Evolutionary conservation across 2,888 invertebrate species (phyloP), one percentile per base, ranked within the genome.

Genomic region (Lamellibrachia satsuma): DNA sequence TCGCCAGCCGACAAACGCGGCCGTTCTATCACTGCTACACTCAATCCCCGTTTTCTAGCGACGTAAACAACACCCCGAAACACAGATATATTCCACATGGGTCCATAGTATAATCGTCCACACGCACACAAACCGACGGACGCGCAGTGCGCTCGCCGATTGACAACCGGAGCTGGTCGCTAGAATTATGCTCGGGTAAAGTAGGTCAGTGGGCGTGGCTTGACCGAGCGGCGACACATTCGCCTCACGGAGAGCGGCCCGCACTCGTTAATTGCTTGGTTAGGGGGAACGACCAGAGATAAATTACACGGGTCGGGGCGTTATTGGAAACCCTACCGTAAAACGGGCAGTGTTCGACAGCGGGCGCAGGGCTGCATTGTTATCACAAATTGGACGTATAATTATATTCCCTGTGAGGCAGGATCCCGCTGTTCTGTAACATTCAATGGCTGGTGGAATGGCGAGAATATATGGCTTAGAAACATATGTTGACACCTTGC

Each of bases 191-290:
- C 75, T 75, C 75, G 75, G n/a, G 22, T 22, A n/a, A 60, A 60
- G 15, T 60, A 60, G 60, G 60, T 60, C 60, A 60, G 60, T 60
- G 60, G 60, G 60, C 60, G 60, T 60, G 60, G 75, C 75, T 75
- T 75, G 39, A 39, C 39, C 39, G 39, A 39, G 39, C 75, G 22
- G 75, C 75, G 22, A 75, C 22, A 6, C n/a, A 75, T n/a, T 39
- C 39, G 39, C 39, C 39, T 4, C 75, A 6, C 6, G 6, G 75
- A 15, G 75, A 15, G n/a, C 57, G 57, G 57, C 15, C 75, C 75
- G 75, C 75, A 75, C 75, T 75, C 75, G 22, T 75, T 75, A 75
- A 75, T 75, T 75, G 75, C 75, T 75, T n/a, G 75, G 75, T 75
- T 75, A 15, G 75, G 75, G 55, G 75, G 22, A 3, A 6, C 75